Percentiles rank a stretch among this genome's conserved stretches.
Conservation (phyloP, 2,797 vertebrate species). For the Microctenopoma lineatum region DNA sequence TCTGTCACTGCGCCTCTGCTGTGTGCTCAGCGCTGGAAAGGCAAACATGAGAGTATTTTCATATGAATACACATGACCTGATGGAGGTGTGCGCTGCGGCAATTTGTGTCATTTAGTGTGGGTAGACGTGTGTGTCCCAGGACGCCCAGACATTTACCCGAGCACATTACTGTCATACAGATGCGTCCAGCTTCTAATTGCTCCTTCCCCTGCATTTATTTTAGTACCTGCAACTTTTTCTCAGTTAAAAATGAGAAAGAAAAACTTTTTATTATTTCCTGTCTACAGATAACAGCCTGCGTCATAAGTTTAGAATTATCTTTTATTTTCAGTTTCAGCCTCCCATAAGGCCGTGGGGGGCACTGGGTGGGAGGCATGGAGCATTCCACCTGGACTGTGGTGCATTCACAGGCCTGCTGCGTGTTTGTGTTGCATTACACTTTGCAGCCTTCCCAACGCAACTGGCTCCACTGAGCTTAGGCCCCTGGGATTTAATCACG, state of each 20-base stretch:
- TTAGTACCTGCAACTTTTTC: too few relatives aligned
- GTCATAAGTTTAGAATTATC: conserved; percentile 46
- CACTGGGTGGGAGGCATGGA: conserved; percentile 56
- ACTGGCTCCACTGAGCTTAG: conserved; percentile 81
- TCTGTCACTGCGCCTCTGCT: conserved; percentile 67
- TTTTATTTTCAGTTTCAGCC: conserved; percentile 40
- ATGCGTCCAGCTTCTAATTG: conserved; percentile 6
- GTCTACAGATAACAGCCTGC: conserved; percentile 35
- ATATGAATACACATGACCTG: conserved; percentile 71
- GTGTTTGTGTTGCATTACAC: conserved; percentile 81
- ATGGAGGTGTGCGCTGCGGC: conserved; percentile 43
- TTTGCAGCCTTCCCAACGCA: conserved; percentile 72
- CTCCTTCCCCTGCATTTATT: not conserved
- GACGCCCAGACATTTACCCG: conserved; percentile 18
- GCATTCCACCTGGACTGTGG: conserved; percentile 76
- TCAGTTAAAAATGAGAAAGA: too few relatives aligned
- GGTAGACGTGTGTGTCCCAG: not conserved
- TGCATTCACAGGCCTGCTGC: conserved; percentile 51
- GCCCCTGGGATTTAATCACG: conserved; percentile 65
- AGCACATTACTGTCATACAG: conserved; percentile 25
- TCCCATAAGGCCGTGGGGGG: conserved; percentile 44
- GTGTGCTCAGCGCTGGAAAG: conserved; percentile 75
- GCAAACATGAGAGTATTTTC: conserved; percentile 75
- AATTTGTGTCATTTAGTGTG: conserved; percentile 33
- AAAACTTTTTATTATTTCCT: conserved; percentile 10